A percentile compares a stretch with the other conserved stretches of the same genome.
Conservation (phyloP, 2,113 vertebrate genomes). For the Xenopus laevis region DNA sequence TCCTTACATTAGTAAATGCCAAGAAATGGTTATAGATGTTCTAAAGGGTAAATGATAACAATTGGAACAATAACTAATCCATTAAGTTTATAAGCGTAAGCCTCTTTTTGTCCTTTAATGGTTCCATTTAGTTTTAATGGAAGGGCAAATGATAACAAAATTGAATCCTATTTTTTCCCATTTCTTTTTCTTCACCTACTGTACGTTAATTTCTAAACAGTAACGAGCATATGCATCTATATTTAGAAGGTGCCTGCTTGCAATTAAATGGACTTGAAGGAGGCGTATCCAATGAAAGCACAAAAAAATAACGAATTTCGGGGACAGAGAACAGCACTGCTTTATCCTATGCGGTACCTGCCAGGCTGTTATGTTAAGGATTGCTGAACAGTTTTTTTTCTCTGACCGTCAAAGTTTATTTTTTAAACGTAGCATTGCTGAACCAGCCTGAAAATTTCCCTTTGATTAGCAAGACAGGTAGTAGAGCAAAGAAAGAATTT, state of each 20-base stretch:
- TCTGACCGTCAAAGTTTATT: neutral
- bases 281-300: neutral
- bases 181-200: too few relatives aligned
- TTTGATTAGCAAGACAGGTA: slow-evolving; percentile 17
- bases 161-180: too few relatives aligned
- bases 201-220: too few relatives aligned
- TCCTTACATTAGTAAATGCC: too few relatives aligned
- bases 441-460: neutral
- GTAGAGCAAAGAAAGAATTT: neutral
- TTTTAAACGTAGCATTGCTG: neutral
- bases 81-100: too few relatives aligned
- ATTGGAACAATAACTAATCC: too few relatives aligned
- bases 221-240: too few relatives aligned
- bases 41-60: too few relatives aligned
- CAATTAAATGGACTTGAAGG: neutral
- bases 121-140: too few relatives aligned
- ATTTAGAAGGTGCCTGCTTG: neutral
- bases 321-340: neutral
- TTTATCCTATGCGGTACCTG: neutral
- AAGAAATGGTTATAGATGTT: too few relatives aligned
- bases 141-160: too few relatives aligned
- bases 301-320: neutral
- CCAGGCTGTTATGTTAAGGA: slow-evolving; percentile 20
- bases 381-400: neutral
- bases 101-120: too few relatives aligned